These are phyloP conservation scores for Lucilia sericata DNA, from an alignment of 1,140 invertebrate genomes.

Conservation along the genomic window DNA sequence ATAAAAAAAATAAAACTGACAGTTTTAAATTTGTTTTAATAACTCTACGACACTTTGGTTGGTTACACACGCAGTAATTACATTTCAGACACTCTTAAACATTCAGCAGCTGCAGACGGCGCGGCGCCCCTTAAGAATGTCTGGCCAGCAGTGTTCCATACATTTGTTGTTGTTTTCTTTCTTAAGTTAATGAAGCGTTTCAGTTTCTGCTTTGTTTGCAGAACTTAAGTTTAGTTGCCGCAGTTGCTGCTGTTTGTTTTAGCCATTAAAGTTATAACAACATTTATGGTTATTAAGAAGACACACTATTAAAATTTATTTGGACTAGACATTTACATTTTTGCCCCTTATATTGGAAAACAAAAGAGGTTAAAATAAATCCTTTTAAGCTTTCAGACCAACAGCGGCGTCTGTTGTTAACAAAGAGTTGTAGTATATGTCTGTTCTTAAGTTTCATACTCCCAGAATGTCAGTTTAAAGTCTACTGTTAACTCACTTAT, in stretches of 20 bases:
- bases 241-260: not conserved
- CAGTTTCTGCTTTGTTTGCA: not conserved
- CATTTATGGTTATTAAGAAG: not conserved
- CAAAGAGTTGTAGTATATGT: too few species aligned
- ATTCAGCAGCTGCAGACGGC: not conserved
- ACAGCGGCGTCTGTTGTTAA: too few species aligned
- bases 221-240: not conserved
- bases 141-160: not conserved
- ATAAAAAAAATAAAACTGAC: slow-evolving; percentile 2
- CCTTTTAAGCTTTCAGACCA: not conserved
- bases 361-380: not conserved
- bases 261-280: not conserved
- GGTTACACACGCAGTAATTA: slow-evolving; percentile 23
- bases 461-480: too few species aligned
- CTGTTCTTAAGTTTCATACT: too few species aligned
- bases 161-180: not conserved
- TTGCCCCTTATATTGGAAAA: not conserved
- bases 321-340: not conserved
- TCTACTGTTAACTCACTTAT: too few species aligned
- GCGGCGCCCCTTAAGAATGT: not conserved
- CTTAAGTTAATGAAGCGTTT: not conserved
- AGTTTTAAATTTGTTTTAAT: slow-evolving; percentile 16
- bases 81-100: not conserved
- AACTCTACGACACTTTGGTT: not conserved
- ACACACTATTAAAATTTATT: not conserved